Evolutionary conservation across 2,888 invertebrate species (phyloP).

Genomic region (Pammene aurita): DNA sequence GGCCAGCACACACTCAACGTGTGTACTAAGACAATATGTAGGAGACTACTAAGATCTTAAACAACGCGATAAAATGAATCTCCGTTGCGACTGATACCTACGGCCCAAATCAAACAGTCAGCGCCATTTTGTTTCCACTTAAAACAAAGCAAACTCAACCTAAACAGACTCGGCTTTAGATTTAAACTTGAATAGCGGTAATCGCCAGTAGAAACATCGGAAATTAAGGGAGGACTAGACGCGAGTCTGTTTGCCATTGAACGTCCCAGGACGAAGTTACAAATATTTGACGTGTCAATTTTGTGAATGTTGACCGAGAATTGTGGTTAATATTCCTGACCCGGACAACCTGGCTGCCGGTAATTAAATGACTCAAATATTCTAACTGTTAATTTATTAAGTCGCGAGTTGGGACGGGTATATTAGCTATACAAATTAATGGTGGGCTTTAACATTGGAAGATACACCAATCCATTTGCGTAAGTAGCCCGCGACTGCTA

Average conservation of each 20-base stretch:
- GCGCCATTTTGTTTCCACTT: constrained; percentile 82
- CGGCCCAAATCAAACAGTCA: constrained; percentile 83
- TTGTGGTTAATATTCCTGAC: constrained; percentile 82
- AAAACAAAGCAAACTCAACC: constrained; percentile 59
- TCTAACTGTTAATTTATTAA: constrained; percentile 76
- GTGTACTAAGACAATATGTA: constrained; percentile 82
- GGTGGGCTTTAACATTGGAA: constrained; percentile 44
- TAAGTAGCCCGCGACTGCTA: constrained; percentile 38
- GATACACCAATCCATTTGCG: constrained; percentile 41
- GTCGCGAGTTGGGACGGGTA: constrained; percentile 52
- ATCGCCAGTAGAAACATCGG: constrained; percentile 75
- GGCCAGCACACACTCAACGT: constrained; percentile 77
- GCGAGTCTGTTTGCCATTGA: constrained; percentile 82
- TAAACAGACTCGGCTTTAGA: constrained; percentile 54
- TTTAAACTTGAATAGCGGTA: constrained; percentile 54
- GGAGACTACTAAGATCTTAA: constrained; percentile 80
- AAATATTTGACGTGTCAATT: constrained; percentile 85
- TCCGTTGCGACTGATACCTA: constrained; percentile 79
- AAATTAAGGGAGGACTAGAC: constrained; percentile 83
- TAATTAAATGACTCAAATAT: constrained; percentile 81
- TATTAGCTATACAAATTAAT: constrained; percentile 61
- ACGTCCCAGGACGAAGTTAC: constrained; percentile 83
- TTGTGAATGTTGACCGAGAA: constrained; percentile 83
- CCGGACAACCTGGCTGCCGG: constrained; percentile 74
- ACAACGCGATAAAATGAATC: constrained; percentile 83